Evolutionary conservation across 2,888 invertebrate genomes (phyloP), one percentile per base, ranked within the genome.

Genomic region (Drosophila merina): DNA sequence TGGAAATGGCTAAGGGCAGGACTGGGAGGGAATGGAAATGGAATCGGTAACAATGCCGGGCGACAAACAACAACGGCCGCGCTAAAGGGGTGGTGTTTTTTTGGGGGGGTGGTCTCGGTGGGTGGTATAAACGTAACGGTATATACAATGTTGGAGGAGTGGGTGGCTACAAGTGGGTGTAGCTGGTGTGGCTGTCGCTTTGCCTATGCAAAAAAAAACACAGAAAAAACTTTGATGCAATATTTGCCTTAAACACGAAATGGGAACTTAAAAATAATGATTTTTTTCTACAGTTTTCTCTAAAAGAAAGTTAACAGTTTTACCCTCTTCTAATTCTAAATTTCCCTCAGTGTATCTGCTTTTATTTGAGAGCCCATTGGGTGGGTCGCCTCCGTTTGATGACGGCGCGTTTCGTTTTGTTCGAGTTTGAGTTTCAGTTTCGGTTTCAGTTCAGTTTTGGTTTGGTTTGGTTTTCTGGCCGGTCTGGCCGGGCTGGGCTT

Each of bases 361-460:
- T 12, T 36, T 36, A n/a, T 36, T 36, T 36, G 36, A n/a, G 6
- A 36, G n/a, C 36, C 33, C 8, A 10, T 1, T 52, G 28, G 33
- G 48, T 33, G 38, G 47, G 12, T 25, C 44, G 28, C 28, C 28
- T 54, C 72, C 68, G 56, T 83, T 80, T 72, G 69, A 74, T 51
- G 72, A 60, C 67, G 58, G 49, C 62, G 58, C 49, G 14, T 42
- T 42, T 14, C 6, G n/a, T 42, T 44, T 25, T 8, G 38, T 38
- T 44, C 52, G 28, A 9, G 25, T 52, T 36, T 47, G 1, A 26
- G 9, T 36, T 7, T 25, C 26, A 47, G 14, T 59, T 26, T 54
- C 10, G 3, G 9, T 31, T 51, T 58, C 14, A 8, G 42, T 42
- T 42, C 42, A 5, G 44, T 60, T 60, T 49, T 50, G 49, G 56